Conservation (phyloP, 1,140 invertebrate genomes). For the Halesus radiatus region DNA sequence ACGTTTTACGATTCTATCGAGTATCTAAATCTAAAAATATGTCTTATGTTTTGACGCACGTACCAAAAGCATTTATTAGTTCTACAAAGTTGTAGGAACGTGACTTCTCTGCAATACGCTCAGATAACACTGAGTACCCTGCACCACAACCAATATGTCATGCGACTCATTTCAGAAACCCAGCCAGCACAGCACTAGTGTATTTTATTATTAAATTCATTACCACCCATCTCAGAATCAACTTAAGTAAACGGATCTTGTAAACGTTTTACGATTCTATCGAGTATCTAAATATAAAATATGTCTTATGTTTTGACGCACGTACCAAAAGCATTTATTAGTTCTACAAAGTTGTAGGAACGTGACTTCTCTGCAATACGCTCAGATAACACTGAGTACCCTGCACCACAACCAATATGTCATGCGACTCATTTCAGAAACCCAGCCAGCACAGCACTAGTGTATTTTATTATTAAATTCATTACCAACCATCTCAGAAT, state of each 20-base stretch:
- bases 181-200: too few relatives aligned
- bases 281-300: not conserved
- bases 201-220: too few relatives aligned
- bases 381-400: not conserved
- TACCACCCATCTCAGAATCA: too few relatives aligned
- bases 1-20: too few relatives aligned
- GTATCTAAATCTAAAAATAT: too few relatives aligned
- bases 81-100: slow-evolving; percentile 19
- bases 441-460: too few relatives aligned
- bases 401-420: slow-evolving; percentile 3
- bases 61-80: slow-evolving; percentile 33
- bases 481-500: too few relatives aligned
- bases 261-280: too few relatives aligned
- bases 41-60: not conserved
- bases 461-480: too few relatives aligned
- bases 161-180: too few relatives aligned
- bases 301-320: not conserved
- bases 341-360: slow-evolving; percentile 15
- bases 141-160: slow-evolving; percentile 1
- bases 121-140: slow-evolving; percentile 6
- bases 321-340: slow-evolving; percentile 35
- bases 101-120: slow-evolving; percentile 17
- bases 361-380: slow-evolving; percentile 24
- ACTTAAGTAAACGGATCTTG: too few relatives aligned
- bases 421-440: too few relatives aligned